Conservation (phyloP, 2,113 vertebrate species). For the Sinosuthora webbiana region DNA sequence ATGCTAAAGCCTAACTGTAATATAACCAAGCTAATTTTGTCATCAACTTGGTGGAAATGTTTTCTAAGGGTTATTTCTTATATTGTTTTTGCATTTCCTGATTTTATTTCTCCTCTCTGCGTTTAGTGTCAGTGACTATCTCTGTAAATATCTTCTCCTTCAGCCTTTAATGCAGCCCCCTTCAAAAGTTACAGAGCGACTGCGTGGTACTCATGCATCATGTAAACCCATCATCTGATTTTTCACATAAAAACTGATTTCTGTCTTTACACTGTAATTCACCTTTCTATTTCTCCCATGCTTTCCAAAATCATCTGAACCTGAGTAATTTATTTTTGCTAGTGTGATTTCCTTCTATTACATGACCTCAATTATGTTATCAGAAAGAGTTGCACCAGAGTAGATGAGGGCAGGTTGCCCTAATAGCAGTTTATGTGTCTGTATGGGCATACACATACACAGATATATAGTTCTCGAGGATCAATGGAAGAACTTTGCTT, state of each 20-base stretch:
- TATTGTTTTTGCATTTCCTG: not conserved
- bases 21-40: not conserved
- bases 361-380: not conserved
- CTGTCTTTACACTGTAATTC: not conserved
- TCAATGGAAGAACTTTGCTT: not conserved
- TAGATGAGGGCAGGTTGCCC: not conserved
- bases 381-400: not conserved
- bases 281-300: not conserved
- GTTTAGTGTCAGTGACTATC: not conserved
- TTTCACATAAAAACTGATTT: slow-evolving; percentile 15
- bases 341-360: not conserved
- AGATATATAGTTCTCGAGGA: not conserved
- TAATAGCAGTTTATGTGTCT: not conserved
- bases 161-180: not conserved
- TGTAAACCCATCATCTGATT: slow-evolving; percentile 3
- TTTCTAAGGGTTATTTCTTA: not conserved
- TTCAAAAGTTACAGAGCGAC: not conserved
- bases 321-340: slow-evolving; percentile 4
- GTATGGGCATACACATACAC: not conserved
- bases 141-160: not conserved
- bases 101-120: not conserved
- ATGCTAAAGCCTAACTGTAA: not conserved
- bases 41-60: not conserved
- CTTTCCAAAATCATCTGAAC: slow-evolving; percentile 12
- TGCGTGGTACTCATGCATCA: not conserved